A percentile compares a stretch with the other conserved stretches of the same genome.
phyloP scores from a whole-genome alignment of 2,113 vertebrate genomes.

The Hiodon alosoides region DNA sequence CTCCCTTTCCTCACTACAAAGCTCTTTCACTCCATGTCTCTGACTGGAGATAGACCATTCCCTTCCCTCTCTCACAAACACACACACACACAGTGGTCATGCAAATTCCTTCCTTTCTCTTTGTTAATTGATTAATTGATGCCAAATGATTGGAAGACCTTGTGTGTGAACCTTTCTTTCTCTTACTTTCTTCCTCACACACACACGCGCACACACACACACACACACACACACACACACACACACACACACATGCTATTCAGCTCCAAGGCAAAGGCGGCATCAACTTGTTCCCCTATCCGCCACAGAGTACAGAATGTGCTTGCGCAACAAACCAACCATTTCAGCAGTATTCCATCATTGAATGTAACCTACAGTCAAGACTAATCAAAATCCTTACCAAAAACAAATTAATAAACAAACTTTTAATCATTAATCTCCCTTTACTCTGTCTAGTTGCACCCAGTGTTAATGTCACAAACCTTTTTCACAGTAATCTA shows the following conservation, averaged over 20 bases:
- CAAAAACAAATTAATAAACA: not conserved
- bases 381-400: not conserved
- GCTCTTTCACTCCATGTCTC: conserved; percentile 42
- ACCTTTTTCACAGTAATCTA: not conserved
- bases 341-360: not conserved
- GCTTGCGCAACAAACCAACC: not conserved
- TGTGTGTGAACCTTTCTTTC: conserved; percentile 43
- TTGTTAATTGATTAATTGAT: conserved; percentile 73
- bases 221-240: not conserved
- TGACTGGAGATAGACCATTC: conserved; percentile 48
- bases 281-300: not conserved
- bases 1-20: conserved; percentile 58
- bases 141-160: conserved; percentile 56
- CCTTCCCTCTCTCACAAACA: conserved; percentile 11
- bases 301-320: not conserved
- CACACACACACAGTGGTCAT: conserved; percentile 37
- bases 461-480: not conserved
- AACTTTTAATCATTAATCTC: not conserved
- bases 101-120: conserved; percentile 65
- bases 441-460: not conserved
- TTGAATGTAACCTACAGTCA: not conserved
- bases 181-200: conserved; percentile 3
- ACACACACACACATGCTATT: not conserved
- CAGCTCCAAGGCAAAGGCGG: conserved; percentile 9
- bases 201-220: not conserved